Conservation (phyloP, 2,888 invertebrate genomes). For the Dicranocentrus wangi region DNA sequence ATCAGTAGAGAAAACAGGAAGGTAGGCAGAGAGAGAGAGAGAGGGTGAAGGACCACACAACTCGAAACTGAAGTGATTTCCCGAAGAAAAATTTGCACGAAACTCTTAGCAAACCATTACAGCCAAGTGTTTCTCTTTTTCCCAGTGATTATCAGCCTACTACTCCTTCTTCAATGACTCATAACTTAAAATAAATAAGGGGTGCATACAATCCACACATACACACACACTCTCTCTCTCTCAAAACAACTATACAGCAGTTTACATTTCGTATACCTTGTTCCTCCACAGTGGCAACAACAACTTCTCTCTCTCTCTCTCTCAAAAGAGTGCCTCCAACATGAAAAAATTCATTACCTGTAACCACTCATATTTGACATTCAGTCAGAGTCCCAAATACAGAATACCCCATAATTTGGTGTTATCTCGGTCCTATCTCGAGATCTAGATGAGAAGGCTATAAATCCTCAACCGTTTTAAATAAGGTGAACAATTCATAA, state of each 20-base stretch:
- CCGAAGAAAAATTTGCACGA: slow-evolving; percentile 55
- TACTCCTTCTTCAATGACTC: slow-evolving; percentile 26
- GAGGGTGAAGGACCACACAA: slow-evolving; percentile 55
- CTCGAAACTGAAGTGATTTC: slow-evolving; percentile 51
- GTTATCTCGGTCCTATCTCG: slow-evolving; percentile 49
- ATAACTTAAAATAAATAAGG: slow-evolving; percentile 45
- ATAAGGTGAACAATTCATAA: slow-evolving; percentile 26
- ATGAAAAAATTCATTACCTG: slow-evolving; percentile 60
- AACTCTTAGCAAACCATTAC: slow-evolving; percentile 36
- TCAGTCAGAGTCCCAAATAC: slow-evolving; percentile 46
- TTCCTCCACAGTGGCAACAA: too few relatives aligned
- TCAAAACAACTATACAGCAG: too few relatives aligned
- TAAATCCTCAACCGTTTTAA: slow-evolving; percentile 58
- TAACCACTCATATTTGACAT: slow-evolving; percentile 60
- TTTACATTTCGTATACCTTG: too few relatives aligned
- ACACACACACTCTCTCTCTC: too few relatives aligned
- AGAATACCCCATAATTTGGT: slow-evolving; percentile 62
- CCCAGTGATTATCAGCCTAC: slow-evolving; percentile 48
- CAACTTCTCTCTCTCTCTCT: too few relatives aligned
- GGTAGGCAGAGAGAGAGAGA: too few relatives aligned
- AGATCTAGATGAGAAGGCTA: slow-evolving; percentile 58
- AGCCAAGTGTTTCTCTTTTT: too few relatives aligned
- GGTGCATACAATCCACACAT: slow-evolving; percentile 9
- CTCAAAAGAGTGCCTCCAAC: slow-evolving; percentile 11
- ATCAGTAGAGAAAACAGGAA: too few relatives aligned